These are phyloP conservation scores for Hypomecis atomaria DNA, from an alignment of 2,888 invertebrate genomes.

Conservation along the genomic window DNA sequence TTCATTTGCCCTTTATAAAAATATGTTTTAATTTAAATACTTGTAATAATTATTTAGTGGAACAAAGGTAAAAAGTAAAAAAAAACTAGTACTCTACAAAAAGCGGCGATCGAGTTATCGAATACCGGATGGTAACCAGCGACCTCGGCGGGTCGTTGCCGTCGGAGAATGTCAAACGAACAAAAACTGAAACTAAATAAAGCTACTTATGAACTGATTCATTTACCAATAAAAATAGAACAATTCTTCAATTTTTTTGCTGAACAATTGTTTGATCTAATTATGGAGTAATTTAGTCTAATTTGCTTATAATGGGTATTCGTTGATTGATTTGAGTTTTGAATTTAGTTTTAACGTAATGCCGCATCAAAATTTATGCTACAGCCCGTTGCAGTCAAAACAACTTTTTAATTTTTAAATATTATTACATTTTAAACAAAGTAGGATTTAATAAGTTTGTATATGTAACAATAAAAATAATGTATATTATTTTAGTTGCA, in stretches of 20 bases:
- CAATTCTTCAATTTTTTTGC: not conserved
- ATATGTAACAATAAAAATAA: too few relatives aligned
- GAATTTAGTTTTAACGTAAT: not conserved
- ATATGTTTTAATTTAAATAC: too few relatives aligned
- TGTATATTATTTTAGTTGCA: too few relatives aligned
- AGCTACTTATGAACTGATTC: slow-evolving; percentile 38
- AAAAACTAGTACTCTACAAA: slow-evolving; percentile 40
- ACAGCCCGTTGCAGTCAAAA: too few relatives aligned
- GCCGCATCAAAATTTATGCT: too few relatives aligned
- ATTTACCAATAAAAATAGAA: slow-evolving; percentile 31
- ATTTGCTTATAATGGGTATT: not conserved
- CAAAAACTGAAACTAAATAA: slow-evolving; percentile 47
- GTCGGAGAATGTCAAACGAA: slow-evolving; percentile 65
- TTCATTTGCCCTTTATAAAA: too few relatives aligned
- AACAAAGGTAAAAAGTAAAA: not conserved
- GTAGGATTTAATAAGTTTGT: too few relatives aligned
- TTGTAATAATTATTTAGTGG: not conserved
- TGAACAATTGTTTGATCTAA: not conserved
- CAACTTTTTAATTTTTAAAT: too few relatives aligned
- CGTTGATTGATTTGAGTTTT: not conserved
- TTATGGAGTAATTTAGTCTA: not conserved
- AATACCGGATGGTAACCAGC: slow-evolving; percentile 61
- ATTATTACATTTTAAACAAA: too few relatives aligned
- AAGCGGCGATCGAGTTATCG: slow-evolving; percentile 52
- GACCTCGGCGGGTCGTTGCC: slow-evolving; percentile 75